Conservation (phyloP, 2,797 vertebrate genomes). For the Eutrigla gurnardus region DNA sequence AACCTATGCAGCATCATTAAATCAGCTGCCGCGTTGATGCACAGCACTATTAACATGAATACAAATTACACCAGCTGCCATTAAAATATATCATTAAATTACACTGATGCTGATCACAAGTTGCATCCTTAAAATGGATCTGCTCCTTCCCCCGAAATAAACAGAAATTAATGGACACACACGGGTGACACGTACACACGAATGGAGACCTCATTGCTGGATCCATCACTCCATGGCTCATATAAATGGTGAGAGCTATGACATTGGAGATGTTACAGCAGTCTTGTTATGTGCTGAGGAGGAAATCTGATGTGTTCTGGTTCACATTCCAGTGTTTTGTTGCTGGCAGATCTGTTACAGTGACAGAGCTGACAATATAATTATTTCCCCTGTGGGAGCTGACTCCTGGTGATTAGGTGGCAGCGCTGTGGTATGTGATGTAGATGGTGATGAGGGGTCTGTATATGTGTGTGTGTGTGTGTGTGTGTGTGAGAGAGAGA, state of each 20-base stretch:
- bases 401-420: slow-evolving; percentile 70
- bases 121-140: slow-evolving; percentile 29
- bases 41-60: slow-evolving; percentile 49
- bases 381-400: slow-evolving; percentile 67
- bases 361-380: slow-evolving; percentile 73
- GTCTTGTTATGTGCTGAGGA: slow-evolving; percentile 47
- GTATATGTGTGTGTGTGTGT: slow-evolving; percentile 7
- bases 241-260: slow-evolving; percentile 32
- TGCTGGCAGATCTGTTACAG: slow-evolving; percentile 58
- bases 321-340: slow-evolving; percentile 65
- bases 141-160: slow-evolving; percentile 28
- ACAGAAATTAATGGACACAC: slow-evolving; percentile 20
- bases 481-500: background rate
- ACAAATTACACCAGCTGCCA: slow-evolving; percentile 57
- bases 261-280: slow-evolving; percentile 38
- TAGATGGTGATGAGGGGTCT: slow-evolving; percentile 50
- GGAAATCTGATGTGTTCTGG: slow-evolving; percentile 44
- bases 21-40: slow-evolving; percentile 34
- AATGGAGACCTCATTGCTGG: slow-evolving; percentile 11
- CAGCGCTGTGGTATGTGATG: slow-evolving; percentile 53
- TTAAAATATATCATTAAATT: slow-evolving; percentile 64
- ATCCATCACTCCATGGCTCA: slow-evolving; percentile 29
- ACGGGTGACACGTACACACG: background rate
- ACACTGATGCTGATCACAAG: slow-evolving; percentile 49
- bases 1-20: slow-evolving; percentile 65